Evolutionary conservation across 2,888 invertebrate genomes (phyloP).

Genomic region (Drosophila longiperda): DNA sequence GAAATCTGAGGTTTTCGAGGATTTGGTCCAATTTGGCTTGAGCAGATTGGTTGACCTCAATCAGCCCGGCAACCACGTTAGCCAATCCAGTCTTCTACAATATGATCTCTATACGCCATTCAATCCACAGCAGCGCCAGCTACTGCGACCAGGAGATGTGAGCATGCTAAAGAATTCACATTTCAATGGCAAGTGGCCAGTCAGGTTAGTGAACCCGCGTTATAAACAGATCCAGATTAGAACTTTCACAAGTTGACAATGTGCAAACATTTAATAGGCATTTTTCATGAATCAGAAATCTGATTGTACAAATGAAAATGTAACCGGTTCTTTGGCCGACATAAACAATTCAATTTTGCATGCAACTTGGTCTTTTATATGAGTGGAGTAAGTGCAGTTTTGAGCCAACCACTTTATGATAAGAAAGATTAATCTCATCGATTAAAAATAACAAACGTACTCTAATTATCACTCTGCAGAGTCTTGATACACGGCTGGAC

Average conservation of each 20-base stretch:
- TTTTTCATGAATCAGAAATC: neutral
- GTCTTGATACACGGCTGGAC: conserved; percentile 82
- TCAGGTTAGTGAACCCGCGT: conserved; percentile 65
- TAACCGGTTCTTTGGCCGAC: neutral
- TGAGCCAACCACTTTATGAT: neutral
- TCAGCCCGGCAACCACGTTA: conserved; percentile 32
- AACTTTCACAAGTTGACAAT: neutral
- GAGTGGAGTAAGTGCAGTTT: neutral
- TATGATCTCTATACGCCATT: conserved; percentile 79
- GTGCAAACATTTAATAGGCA: neutral
- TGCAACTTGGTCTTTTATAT: neutral
- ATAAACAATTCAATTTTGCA: neutral
- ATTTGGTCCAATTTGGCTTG: conserved; percentile 64
- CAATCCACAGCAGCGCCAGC: conserved; percentile 70
- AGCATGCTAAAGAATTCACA: conserved; percentile 61
- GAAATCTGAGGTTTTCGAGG: conserved; percentile 66
- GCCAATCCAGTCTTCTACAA: conserved; percentile 61
- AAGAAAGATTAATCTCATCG: neutral
- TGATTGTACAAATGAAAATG: neutral
- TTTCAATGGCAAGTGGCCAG: conserved; percentile 81
- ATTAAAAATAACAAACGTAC: neutral
- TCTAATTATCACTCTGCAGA: conserved; percentile 46
- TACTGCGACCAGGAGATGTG: conserved; percentile 66
- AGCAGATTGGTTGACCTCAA: conserved; percentile 43
- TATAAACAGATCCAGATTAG: neutral